A percentile compares a stretch with the other conserved stretches of the same genome.
phyloP scores from a whole-genome alignment of 2,888 invertebrate species.

The Eristalis pertinax region DNA sequence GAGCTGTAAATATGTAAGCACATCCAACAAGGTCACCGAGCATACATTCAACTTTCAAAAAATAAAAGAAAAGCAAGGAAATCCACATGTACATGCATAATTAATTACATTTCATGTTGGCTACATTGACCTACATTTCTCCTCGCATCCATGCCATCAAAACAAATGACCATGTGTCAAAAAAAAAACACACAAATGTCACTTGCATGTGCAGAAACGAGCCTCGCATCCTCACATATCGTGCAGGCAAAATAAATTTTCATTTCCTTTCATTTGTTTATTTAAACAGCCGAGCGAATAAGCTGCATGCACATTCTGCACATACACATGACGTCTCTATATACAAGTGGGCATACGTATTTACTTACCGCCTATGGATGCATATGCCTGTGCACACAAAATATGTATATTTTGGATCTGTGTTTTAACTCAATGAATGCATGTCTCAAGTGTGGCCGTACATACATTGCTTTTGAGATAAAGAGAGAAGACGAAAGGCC shows the following conservation, averaged over 20 bases:
- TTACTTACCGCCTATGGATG: neutral
- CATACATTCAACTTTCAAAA: neutral
- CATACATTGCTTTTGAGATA: neutral
- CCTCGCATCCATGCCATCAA: neutral
- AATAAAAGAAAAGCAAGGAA: neutral
- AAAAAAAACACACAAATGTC: conserved; percentile 6
- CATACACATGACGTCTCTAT: neutral
- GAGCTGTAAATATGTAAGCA: no score
- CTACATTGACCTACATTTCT: neutral
- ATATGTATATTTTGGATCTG: neutral
- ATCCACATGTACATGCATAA: neutral
- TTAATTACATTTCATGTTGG: neutral
- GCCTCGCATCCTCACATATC: neutral
- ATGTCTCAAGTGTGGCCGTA: neutral
- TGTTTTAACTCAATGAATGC: neutral
- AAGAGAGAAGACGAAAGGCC: neutral
- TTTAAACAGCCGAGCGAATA: neutral
- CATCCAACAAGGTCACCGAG: no score
- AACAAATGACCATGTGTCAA: neutral
- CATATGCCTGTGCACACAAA: neutral
- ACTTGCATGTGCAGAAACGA: neutral
- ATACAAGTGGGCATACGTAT: neutral
- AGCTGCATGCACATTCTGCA: neutral
- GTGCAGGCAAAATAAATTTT: neutral
- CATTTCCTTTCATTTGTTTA: neutral